Percentiles rank a stretch among this genome's conserved stretches.
These are phyloP conservation scores for Anthopleura sola DNA, from an alignment of 64 coral and sea anemone species.

Conservation along the genomic window DNA sequence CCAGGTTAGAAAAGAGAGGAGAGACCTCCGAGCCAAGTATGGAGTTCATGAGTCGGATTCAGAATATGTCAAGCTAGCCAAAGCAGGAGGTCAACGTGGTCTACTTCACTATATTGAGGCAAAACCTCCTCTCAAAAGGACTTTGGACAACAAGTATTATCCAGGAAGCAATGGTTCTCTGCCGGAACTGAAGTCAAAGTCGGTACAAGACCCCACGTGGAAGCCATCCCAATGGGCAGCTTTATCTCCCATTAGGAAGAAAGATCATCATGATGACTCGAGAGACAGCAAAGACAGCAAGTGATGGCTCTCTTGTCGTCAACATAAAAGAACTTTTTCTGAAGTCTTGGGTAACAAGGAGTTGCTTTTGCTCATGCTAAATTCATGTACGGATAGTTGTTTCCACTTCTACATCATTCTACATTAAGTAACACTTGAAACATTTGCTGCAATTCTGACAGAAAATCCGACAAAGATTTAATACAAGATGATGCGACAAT, in stretches of 20 bases:
- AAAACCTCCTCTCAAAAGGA: not conserved
- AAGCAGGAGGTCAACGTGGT: conserved; percentile 39
- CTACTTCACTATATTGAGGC: conserved; percentile 27
- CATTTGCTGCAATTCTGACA: no score
- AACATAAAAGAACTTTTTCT: not conserved
- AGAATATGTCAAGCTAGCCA: conserved; percentile 37
- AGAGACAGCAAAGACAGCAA: not conserved
- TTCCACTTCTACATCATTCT: no score
- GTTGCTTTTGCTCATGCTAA: no score
- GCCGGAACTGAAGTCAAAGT: conserved; percentile 13
- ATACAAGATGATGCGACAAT: no score
- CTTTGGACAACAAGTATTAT: not conserved
- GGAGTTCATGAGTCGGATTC: conserved; percentile 42
- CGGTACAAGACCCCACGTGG: not conserved
- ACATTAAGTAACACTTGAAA: no score
- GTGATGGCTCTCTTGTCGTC: not conserved
- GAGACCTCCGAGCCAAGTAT: not conserved
- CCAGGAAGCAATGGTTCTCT: not conserved
- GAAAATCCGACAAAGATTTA: no score
- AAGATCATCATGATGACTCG: not conserved
- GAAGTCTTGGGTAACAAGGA: no score
- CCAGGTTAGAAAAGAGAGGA: not conserved
- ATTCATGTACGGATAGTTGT: no score
- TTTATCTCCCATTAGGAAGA: conserved; percentile 14
- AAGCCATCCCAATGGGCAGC: conserved; percentile 12